Evolutionary conservation across 1,140 invertebrate species (phyloP).

Genomic region (Lepidotrigona ventralis): DNA sequence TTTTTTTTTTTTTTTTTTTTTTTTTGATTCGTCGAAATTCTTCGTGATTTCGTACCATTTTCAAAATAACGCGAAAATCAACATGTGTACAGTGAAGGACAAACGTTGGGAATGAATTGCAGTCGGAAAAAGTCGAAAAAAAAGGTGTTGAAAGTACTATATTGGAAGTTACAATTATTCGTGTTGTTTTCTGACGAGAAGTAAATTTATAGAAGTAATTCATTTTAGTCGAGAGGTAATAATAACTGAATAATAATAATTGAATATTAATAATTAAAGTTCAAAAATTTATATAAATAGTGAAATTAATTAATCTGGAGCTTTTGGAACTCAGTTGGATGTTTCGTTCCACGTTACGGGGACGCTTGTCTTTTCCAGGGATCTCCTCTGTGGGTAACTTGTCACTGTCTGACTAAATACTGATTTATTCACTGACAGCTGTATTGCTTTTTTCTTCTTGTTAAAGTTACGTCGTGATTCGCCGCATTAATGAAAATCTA

Average conservation of each 20-base stretch:
- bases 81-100: not conserved
- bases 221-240: not conserved
- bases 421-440: not conserved
- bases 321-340: not conserved
- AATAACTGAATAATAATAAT: not conserved
- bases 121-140: not conserved
- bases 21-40: not conserved
- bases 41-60: not conserved
- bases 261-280: not conserved
- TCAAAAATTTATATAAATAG: not conserved
- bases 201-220: not conserved
- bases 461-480: not conserved
- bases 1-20: no score
- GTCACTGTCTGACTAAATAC: conserved; percentile 1
- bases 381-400: not conserved
- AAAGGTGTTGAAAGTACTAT: not conserved
- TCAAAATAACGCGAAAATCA: not conserved
- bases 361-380: not conserved
- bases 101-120: not conserved
- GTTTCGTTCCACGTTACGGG: not conserved
- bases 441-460: not conserved
- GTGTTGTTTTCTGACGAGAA: not conserved
- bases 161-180: not conserved
- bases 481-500: not conserved
- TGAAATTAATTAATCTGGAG: not conserved